These are phyloP conservation scores for Helostoma temminkii DNA, from an alignment of 2,797 vertebrate genomes.

Conservation along the genomic window DNA sequence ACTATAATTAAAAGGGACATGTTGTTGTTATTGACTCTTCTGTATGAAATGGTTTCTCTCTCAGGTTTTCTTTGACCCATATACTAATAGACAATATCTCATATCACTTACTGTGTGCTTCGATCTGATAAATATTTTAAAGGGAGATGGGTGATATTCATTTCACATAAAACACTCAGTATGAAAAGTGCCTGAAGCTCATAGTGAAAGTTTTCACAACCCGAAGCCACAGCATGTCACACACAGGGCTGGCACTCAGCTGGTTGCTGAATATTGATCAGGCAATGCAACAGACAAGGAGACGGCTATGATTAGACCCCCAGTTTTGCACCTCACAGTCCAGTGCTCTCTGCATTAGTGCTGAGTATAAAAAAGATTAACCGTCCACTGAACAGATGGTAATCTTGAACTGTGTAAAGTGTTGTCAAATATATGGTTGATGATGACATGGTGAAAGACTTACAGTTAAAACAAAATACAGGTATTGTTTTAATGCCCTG, in stretches of 20 bases:
- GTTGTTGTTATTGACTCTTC: neutral
- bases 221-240: slow-evolving; percentile 68
- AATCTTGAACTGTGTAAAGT: slow-evolving; percentile 51
- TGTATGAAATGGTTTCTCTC: slow-evolving; percentile 15
- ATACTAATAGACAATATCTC: slow-evolving; percentile 30
- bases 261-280: slow-evolving; percentile 72
- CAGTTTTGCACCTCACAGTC: neutral
- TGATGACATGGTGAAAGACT: slow-evolving; percentile 54
- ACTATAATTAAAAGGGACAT: neutral
- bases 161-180: slow-evolving; percentile 56
- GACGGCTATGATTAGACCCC: slow-evolving; percentile 32
- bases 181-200: slow-evolving; percentile 66
- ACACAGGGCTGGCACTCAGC: slow-evolving; percentile 51
- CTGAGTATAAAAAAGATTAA: slow-evolving; percentile 70
- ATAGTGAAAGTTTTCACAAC: slow-evolving; percentile 70
- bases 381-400: slow-evolving; percentile 56
- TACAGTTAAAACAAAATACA: slow-evolving; percentile 46
- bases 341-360: slow-evolving; percentile 58
- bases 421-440: slow-evolving; percentile 61
- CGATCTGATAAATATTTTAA: slow-evolving; percentile 58
- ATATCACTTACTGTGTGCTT: slow-evolving; percentile 31
- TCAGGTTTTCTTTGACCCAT: slow-evolving; percentile 10
- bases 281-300: slow-evolving; percentile 46
- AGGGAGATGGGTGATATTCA: slow-evolving; percentile 46
- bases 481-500: slow-evolving; percentile 43